Percentiles rank a stretch among this genome's conserved stretches.
These are phyloP conservation scores for Quiscalus mexicanus DNA, from an alignment of 2,113 vertebrate genomes.

Conservation along the genomic window DNA sequence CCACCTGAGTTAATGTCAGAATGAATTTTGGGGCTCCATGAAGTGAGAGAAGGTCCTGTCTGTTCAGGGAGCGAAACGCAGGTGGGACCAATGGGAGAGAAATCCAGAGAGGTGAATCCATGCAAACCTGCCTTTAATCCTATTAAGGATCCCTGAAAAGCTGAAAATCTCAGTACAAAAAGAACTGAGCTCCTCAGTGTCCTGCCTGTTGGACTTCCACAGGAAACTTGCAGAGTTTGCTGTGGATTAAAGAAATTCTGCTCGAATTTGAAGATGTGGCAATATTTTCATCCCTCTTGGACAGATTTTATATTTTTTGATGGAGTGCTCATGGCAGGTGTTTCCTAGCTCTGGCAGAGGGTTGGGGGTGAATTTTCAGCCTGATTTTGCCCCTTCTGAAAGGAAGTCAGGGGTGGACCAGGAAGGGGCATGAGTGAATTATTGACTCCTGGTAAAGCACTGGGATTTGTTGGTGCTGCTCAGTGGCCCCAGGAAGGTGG, in stretches of 20 bases:
- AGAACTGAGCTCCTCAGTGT: neutral
- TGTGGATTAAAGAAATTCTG: neutral
- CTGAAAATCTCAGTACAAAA: neutral
- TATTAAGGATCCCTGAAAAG: neutral
- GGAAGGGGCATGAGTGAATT: neutral
- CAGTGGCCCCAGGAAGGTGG: neutral
- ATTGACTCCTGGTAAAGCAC: neutral
- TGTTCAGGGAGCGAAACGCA: neutral
- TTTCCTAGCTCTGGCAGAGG: neutral
- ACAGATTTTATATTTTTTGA: rapidly evolving
- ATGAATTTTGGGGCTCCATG: neutral
- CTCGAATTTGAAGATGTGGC: neutral
- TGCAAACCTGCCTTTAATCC: neutral
- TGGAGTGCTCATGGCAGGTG: neutral
- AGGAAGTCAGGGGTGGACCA: neutral
- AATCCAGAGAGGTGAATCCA: neutral
- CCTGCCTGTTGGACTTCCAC: rapidly evolving
- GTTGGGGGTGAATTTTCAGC: neutral
- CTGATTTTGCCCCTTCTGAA: neutral
- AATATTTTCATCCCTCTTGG: neutral
- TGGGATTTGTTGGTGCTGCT: neutral
- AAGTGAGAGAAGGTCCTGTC: neutral
- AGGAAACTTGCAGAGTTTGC: neutral
- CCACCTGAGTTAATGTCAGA: rapidly evolving
- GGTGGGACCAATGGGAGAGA: neutral